Base-by-base conservation (phyloP, 2,888 invertebrate species). In the Lasius fuliginosus region DNA sequence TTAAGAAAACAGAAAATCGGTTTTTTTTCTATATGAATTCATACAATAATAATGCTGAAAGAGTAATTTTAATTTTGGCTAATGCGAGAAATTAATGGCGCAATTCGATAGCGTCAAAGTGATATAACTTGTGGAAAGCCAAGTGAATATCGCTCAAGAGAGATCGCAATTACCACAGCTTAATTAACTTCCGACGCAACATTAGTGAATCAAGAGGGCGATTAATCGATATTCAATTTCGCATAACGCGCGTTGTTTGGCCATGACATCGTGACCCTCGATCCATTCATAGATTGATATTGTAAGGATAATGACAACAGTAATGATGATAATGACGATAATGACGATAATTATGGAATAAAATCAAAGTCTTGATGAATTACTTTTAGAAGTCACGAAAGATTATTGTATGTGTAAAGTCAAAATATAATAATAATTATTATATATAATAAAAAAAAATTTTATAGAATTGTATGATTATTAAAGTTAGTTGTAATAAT, bases 171-270 rank as follows among this genome's bases (percentile, higher is more conserved):
- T 83, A 83, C 83, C 68, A 49, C 40, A 58, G 83, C 84, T 87
- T 87, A 88, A 88, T 88, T 88, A 87, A 88, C 85, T 82, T 75
- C 83, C 83, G 79, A 74, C 60, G 81, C 30, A 62, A 83, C 82
- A 87, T 89, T 89, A 86, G 86, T 84, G 87, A 89, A 86, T 87
- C 86, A 87, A 85, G 76, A 86, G 89, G 67, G 81, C 83, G 86
- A 86, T 86, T 89, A 87, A 84, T 89, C 79, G 89, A 85, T 86
- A 86, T 82, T 86, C 85, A 89, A 89, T 89, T 89, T 87, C 89
- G 85, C 83, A 82, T 84, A 85, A 85, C 83, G 89, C 84, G 85
- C 73, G 36, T 81, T 60, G 60, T 73, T 73, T 81, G 79, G 71
- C 60, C 79, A n/a, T 81, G 79, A 81, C 79, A 81, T 33, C 60